phyloP scores from a whole-genome alignment of 2,113 vertebrate genomes.

The Oophaga pumilio region DNA sequence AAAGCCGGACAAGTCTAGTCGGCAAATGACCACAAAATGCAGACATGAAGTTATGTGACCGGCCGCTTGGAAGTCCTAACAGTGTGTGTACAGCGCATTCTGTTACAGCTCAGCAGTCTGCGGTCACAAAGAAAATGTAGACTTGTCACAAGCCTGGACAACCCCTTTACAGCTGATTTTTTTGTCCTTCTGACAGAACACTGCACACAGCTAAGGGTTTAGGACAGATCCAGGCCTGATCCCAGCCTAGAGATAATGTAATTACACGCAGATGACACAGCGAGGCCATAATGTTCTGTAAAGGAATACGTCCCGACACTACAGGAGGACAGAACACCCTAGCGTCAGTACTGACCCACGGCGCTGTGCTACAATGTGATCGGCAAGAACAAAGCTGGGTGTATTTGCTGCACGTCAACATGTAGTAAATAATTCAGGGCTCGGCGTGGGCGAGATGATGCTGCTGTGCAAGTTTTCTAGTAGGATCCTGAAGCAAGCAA shows the following conservation, averaged over 20 bases:
- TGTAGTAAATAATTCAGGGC: conserved; percentile 24
- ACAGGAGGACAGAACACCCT: neutral
- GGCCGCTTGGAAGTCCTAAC: too few species aligned
- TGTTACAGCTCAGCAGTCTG: too few species aligned
- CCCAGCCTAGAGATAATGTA: conserved; percentile 16
- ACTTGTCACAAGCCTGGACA: neutral
- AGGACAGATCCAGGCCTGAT: neutral
- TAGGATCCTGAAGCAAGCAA: neutral
- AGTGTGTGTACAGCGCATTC: too few species aligned
- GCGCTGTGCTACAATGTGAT: neutral
- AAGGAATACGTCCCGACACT: neutral
- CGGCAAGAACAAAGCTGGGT: conserved; percentile 12
- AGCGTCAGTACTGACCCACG: neutral
- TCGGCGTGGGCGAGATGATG: neutral
- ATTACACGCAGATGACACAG: neutral
- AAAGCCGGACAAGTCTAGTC: too few species aligned
- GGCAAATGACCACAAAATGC: too few species aligned
- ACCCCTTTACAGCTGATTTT: too few species aligned
- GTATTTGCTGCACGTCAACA: conserved; percentile 28
- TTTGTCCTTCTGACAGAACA: neutral
- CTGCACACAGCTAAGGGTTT: neutral
- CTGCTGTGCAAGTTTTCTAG: neutral
- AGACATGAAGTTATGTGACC: too few species aligned
- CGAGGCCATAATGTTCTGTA: neutral
- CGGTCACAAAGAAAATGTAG: too few species aligned